Base-by-base conservation (phyloP, 2,888 invertebrate genomes). In the Hedya salicella region DNA sequence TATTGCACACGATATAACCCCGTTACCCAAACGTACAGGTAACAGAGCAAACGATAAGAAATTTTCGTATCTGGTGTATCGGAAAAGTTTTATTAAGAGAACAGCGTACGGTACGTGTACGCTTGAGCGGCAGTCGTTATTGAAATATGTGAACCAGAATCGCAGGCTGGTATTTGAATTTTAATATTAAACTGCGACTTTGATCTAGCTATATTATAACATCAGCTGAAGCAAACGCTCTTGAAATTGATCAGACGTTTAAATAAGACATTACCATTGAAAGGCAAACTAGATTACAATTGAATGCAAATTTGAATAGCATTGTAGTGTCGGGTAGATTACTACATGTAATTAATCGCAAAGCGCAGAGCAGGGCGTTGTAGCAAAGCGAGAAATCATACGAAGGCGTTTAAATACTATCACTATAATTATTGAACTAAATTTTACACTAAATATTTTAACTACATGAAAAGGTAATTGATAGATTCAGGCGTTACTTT, bases 81-180 rank as follows among this genome's bases (percentile, higher is more conserved):
- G 44, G 56, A 57, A 44, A 44, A 44, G 32, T 57, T 57, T 57
- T 57, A 44, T 57, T 44, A 57, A 30, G 56, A 44, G 30, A 56
- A 21, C 3, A 6, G 32, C 44, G 16, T 32, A 32, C 36, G 36
- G 11, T 11, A 32, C 30, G n/a, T 17, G 44, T n/a, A 42, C 30
- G 56, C 56, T 30, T 57, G 44, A 57, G 56, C 56, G 56, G 44
- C 56, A n/a, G 44, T 44, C 56, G 42, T 57, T 57, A 57, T 57
- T 57, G 56, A 44, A 57, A 57, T 56, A 57, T 57, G 44, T 44
- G 56, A 57, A 44, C 9, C 32, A 57, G 56, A 44, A 44, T 44
- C 30, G 44, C 44, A 39, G 30, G 17, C 25, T 42, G 13, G 4
- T 30, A 44, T 46, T 44, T 57, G 44, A 57, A 44, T 57, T 25